Base-by-base conservation (phyloP, 1,140 invertebrate species). In the Sweltsa coloradensis region DNA sequence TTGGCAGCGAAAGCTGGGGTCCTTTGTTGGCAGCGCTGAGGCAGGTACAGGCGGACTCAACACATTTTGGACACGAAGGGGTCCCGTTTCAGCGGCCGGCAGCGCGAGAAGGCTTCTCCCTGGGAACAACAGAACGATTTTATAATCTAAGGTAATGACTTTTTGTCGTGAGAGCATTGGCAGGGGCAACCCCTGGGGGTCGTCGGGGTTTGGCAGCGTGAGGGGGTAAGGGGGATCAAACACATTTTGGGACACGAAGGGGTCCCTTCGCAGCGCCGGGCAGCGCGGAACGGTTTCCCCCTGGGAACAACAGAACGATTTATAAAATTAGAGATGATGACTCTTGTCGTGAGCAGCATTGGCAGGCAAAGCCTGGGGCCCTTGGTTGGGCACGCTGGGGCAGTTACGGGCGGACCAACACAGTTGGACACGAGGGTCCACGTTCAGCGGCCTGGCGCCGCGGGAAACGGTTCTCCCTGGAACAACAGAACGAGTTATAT, bases 1-100 rank as follows among this genome's bases (percentile, higher is more conserved):
- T n/a, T 71, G 63, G 57, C 85, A 89, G 42, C 75, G 70, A 57
- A 85, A 90, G 21, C 71, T 60, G 2, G 41, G 14, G 13, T 43
- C 23, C 7, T 40, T 1, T 9, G 5, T 13, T 41, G 18, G 16
- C 11, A 18, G 43, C 26, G 9, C 34, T 44, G 22, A 82, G 52
- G 57, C 85, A 89, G 27, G 73, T 68, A 59, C 85, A 89, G 5
- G 77, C 72, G 13, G 74, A 75, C 56, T 86, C 83, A 5, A 86
- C 60, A 56, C 86, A 90, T 22, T 76, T 72, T 34, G 75, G 74
- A 2, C 80, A 63, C 60, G 78, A 83, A 48, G 75, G 74, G 46
- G 85, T 76, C 16, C 81, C 54, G 52, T 80, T 70, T 0, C 0
- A 72, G 64, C 47, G 67, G 67, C 9, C 60, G 63, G 57, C 85